phyloP scores from a whole-genome alignment of 53 echinoderm and acorn worm genomes.

The Temnopleurus reevesii region DNA sequence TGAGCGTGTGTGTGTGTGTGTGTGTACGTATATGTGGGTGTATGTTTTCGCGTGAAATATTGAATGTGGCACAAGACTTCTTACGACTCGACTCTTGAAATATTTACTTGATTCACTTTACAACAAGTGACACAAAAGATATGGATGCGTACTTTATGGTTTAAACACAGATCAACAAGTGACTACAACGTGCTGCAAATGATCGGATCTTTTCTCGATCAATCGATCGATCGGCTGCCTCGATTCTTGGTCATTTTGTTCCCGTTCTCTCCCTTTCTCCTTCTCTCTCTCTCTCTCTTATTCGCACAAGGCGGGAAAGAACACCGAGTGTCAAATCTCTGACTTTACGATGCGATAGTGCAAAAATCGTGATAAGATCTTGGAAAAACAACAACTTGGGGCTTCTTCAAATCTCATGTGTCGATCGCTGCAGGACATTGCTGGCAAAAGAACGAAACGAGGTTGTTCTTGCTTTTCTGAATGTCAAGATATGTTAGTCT shows the following conservation, averaged over 20 bases:
- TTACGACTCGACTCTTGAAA: no score
- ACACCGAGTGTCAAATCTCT: slow-evolving; percentile 25
- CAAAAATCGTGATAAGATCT: slow-evolving; percentile 55
- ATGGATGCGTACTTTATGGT: no score
- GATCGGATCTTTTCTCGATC: not conserved
- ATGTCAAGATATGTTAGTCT: slow-evolving; percentile 13
- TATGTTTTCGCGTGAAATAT: not conserved
- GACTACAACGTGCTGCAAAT: not conserved
- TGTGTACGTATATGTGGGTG: not conserved
- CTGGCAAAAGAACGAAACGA: slow-evolving; percentile 6
- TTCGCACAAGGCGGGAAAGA: not conserved
- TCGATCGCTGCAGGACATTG: not conserved
- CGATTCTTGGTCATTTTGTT: not conserved
- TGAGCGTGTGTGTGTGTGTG: not conserved
- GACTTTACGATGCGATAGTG: slow-evolving; percentile 32
- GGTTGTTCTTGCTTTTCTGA: not conserved
- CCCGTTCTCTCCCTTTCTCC: not conserved
- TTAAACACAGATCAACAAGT: slow-evolving; percentile 7
- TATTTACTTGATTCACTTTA: no score
- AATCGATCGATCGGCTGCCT: not conserved
- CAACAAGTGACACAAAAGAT: no score
- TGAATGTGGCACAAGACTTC: no score
- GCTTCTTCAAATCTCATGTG: slow-evolving; percentile 34
- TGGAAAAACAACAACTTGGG: slow-evolving; percentile 19
- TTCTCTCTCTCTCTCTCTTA: not conserved